Conservation (phyloP, 1,140 invertebrate species). For the Caligus rogercresseyi region DNA sequence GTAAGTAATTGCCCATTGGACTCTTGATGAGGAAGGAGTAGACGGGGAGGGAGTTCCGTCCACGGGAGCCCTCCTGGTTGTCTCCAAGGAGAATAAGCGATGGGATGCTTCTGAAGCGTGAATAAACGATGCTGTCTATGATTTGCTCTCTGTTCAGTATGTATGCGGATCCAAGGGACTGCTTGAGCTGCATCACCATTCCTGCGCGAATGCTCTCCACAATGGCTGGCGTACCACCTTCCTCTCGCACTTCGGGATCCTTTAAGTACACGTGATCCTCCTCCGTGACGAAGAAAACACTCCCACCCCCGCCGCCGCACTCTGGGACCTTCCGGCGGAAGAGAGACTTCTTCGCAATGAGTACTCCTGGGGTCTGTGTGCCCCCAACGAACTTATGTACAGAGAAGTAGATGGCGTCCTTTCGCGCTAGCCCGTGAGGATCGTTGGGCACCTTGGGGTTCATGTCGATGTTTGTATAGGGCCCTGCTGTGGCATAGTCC, state of each 20-base stretch:
- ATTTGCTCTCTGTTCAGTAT: constrained; percentile 54
- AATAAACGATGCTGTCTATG: neutral
- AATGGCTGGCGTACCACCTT: constrained; percentile 63
- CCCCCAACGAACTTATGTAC: constrained; percentile 80
- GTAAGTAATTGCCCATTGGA: constrained; percentile 53
- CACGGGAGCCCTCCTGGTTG: neutral
- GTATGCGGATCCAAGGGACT: constrained; percentile 48
- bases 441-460: constrained; percentile 52
- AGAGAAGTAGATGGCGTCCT: constrained; percentile 78
- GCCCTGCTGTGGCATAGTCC: constrained; percentile 74
- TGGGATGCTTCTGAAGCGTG: neutral
- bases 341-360: constrained; percentile 45
- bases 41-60: constrained; percentile 43
- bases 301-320: constrained; percentile 39
- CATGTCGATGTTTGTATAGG: constrained; percentile 63
- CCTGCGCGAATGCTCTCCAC: constrained; percentile 66
- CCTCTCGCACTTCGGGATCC: constrained; percentile 47
- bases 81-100: constrained; percentile 1
- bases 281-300: constrained; percentile 42
- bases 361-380: constrained; percentile 57
- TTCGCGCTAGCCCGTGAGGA: constrained; percentile 45
- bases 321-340: constrained; percentile 34
- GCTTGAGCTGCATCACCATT: constrained; percentile 65
- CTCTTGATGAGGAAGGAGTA: constrained; percentile 64
- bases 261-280: constrained; percentile 38